These are phyloP conservation scores for Spatula versicolor DNA, from an alignment of 2,797 vertebrate genomes.

Conservation along the genomic window DNA sequence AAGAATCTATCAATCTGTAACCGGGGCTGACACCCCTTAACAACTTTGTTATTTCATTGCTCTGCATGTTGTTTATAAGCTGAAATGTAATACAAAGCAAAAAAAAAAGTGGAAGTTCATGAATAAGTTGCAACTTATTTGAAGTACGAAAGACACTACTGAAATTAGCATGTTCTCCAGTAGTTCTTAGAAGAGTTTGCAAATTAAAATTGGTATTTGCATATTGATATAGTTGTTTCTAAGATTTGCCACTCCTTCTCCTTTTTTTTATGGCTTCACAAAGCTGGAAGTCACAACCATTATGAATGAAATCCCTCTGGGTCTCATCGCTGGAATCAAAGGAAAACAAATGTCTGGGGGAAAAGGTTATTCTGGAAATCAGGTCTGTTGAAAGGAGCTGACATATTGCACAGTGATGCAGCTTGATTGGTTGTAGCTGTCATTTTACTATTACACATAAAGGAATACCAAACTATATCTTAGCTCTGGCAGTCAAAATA, in stretches of 20 bases:
- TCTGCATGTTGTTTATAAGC: neutral
- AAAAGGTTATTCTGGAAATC: conserved; percentile 62
- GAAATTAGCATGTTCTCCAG: neutral
- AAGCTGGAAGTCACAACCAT: neutral
- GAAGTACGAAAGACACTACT: neutral
- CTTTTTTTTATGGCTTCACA: neutral
- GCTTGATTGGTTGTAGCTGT: conserved; percentile 49
- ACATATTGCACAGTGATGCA: neutral
- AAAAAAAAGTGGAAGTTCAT: neutral
- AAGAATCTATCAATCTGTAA: neutral
- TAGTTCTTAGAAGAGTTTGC: neutral
- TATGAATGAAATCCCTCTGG: conserved; percentile 26
- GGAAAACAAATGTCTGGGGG: conserved; percentile 55
- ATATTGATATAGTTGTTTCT: neutral
- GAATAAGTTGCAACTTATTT: neutral
- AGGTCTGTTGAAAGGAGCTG: conserved; percentile 53
- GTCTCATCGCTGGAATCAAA: conserved; percentile 37
- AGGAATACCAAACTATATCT: neutral
- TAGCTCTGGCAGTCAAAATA: conserved; percentile 1
- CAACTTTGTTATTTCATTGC: neutral
- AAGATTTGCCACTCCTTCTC: neutral
- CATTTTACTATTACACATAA: conserved; percentile 24
- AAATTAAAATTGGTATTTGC: neutral
- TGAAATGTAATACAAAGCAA: neutral
- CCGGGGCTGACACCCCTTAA: neutral